Evolutionary conservation across 2,888 invertebrate genomes (phyloP).

Genomic region (Nymphalis polychloros): DNA sequence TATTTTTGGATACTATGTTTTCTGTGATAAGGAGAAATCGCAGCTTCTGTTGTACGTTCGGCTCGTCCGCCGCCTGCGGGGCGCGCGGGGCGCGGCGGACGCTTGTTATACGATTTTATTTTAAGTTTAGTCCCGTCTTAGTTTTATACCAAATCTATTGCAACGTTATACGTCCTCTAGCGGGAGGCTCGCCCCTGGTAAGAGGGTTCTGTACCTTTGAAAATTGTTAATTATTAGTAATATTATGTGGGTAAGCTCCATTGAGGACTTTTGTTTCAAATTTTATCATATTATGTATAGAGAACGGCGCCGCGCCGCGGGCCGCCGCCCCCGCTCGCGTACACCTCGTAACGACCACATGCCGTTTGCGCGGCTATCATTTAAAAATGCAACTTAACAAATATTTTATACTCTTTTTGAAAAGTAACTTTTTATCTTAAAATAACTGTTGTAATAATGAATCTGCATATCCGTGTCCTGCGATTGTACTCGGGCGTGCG

Average conservation of each 20-base stretch:
- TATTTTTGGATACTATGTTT: neutral
- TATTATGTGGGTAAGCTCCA: constrained; percentile 17
- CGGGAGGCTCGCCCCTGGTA: too few species aligned
- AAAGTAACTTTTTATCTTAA: neutral
- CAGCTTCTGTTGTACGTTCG: neutral
- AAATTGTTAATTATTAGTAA: constrained; percentile 26
- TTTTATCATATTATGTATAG: constrained; percentile 10
- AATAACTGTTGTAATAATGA: too few species aligned
- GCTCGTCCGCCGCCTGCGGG: neutral
- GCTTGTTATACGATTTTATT: neutral
- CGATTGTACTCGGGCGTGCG: too few species aligned
- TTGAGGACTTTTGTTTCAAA: constrained; percentile 21
- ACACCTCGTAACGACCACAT: too few species aligned
- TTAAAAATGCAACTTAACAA: too few species aligned
- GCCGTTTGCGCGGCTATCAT: too few species aligned
- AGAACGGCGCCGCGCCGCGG: neutral
- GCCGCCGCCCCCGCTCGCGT: neutral
- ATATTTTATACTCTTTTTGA: too few species aligned
- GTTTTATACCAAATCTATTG: neutral
- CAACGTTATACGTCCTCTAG: neutral
- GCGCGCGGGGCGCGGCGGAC: too few species aligned
- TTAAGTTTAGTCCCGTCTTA: neutral
- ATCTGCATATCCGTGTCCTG: too few species aligned
- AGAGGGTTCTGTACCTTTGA: constrained; percentile 1
- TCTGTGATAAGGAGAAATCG: neutral